Conservation (phyloP, 2,797 vertebrate species). For the Chaetophractus vellerosus region DNA sequence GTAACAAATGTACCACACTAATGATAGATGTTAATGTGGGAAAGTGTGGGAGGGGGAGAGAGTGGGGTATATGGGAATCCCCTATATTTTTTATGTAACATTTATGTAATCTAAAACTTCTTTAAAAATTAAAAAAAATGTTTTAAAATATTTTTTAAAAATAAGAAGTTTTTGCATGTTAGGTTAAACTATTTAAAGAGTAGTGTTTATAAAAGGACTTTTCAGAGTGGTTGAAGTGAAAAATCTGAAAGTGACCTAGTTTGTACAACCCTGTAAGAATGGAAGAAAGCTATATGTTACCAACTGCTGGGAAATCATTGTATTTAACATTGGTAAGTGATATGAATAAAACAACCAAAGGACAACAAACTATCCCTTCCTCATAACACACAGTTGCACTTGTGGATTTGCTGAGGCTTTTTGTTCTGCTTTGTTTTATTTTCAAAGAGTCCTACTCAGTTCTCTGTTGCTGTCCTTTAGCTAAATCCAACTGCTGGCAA, state of each 20-base stretch:
- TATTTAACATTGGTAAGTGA: not conserved
- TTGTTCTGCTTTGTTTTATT: not conserved
- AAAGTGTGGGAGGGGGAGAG: no score
- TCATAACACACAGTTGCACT: not conserved
- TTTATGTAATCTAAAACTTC: no score
- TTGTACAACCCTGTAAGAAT: not conserved
- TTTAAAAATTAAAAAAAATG: no score
- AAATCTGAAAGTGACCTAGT: conserved; percentile 71
- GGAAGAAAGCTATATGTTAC: not conserved
- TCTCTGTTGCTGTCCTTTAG: not conserved
- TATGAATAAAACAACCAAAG: not conserved
- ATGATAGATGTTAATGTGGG: no score
- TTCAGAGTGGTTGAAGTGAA: conserved; percentile 69
- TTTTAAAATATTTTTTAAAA: no score
- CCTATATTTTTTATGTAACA: no score
- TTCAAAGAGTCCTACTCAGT: not conserved
- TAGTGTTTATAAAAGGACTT: conserved; percentile 60
- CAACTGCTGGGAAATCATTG: not conserved
- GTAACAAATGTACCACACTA: no score
- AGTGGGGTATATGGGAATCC: no score
- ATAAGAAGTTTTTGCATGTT: not conserved
- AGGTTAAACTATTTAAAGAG: conserved; percentile 73
- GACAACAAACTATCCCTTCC: not conserved
- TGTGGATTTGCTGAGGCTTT: not conserved
- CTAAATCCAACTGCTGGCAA: not conserved